Base-by-base conservation (phyloP, 2,797 vertebrate genomes). In the Pteropus rufus region DNA sequence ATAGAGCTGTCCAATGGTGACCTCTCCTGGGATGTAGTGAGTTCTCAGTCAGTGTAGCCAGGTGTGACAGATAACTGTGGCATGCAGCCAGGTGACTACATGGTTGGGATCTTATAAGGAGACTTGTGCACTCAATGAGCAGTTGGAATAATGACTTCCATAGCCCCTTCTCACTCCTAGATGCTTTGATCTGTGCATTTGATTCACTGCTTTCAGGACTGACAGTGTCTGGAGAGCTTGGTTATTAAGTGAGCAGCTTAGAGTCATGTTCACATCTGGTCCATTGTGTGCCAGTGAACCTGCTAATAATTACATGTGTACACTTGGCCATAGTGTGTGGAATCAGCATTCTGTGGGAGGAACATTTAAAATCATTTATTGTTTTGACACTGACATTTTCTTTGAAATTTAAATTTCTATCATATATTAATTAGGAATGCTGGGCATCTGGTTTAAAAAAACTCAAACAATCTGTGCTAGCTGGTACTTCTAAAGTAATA, bases 331-430 rank as follows among this genome's bases (percentile, higher is more conserved):
- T 39, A 39, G 29, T 41, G 12, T 70, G n/a, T 34, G 73, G 86
- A 96, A 72, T 65, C 44, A 60, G 70, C 54, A 49, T 75, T 64
- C 49, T 76, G 41, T 86, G 46, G 69, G 49, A 90, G 62, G 82
- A 80, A 89, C n/a, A 81, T 62, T 89, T 87, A 87, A 95, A 92
- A 89, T 83, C 36, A 85, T 83, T 80, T 41, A 75, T 62, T 85
- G 82, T 70, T 84, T 95, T 79, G 75, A 73, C 65, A 69, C 26
- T 89, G 94, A 93, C 69, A 93, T 93, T 97, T 93, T 79, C 82
- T 83, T 93, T 92, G 65, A 93, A 91, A 94, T 96, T 79, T 90
- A 91, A 91, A 41, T 39, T 86, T 93, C 84, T 93, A 10, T 65
- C 39, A 18, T 72, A 39, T 92, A 77, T 46, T 96, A 24, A 69